Conservation (phyloP, 2,113 vertebrate species). For the Phycodurus eques region DNA sequence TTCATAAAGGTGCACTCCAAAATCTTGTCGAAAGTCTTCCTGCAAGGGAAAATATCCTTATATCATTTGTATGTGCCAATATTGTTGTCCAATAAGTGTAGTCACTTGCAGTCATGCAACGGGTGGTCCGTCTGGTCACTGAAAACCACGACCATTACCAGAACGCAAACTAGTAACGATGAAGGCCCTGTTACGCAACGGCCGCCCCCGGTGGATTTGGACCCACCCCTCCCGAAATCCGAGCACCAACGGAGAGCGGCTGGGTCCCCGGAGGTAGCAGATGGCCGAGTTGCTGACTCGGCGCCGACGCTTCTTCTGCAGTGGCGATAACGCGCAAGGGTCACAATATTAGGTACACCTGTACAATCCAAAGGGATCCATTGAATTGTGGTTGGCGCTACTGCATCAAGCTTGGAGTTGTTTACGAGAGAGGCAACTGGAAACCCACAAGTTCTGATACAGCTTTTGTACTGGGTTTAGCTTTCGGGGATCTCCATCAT, state of each 20-base stretch:
- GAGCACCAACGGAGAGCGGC: conserved; percentile 46
- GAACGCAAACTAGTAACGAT: background rate
- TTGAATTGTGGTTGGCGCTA: background rate
- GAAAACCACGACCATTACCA: background rate
- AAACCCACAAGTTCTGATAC: background rate
- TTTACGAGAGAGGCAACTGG: background rate
- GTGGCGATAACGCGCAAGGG: conserved; percentile 18
- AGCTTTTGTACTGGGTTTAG: no score
- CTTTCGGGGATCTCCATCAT: no score
- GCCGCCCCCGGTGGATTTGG: background rate
- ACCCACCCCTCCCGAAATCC: conserved; percentile 34
- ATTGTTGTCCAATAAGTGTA: no score
- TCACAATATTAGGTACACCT: background rate
- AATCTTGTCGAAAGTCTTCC: no score
- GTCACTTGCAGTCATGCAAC: background rate
- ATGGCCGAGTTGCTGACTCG: conserved; percentile 63
- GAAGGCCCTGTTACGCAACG: background rate
- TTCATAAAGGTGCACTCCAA: no score
- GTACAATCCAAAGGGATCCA: background rate
- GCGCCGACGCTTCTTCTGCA: conserved; percentile 27
- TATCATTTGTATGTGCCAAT: no score
- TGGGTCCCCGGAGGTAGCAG: conserved; percentile 58
- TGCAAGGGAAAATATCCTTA: no score
- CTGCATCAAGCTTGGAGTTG: background rate
- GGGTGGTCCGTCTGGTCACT: background rate